Evolutionary conservation across 1,140 invertebrate species (phyloP).

Genomic region (Cherax quadricarinatus): DNA sequence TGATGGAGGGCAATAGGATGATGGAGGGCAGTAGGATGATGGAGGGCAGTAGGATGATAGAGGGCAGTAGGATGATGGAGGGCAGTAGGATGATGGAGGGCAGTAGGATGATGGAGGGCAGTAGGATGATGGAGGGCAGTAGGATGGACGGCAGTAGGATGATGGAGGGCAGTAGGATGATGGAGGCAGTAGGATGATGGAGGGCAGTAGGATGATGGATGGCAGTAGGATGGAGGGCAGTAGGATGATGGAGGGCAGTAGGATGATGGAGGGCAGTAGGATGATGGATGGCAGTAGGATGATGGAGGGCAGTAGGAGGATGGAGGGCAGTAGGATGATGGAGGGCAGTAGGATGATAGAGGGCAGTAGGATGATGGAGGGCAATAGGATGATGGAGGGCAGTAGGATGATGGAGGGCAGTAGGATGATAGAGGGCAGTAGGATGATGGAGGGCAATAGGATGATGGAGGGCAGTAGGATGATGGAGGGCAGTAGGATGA

Average conservation of each 20-base stretch:
- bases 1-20: neutral
- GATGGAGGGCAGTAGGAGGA: neutral
- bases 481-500: neutral
- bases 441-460: too few species aligned
- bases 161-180: neutral
- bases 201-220: neutral
- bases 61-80: neutral
- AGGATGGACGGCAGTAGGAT: neutral
- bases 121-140: neutral
- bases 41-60: neutral
- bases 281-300: neutral
- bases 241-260: neutral
- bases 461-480: neutral
- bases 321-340: too few species aligned
- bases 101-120: neutral
- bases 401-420: neutral
- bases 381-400: neutral
- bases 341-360: neutral
- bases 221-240: neutral
- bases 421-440: neutral
- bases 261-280: neutral
- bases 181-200: neutral
- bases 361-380: neutral
- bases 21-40: neutral
- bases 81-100: neutral